phyloP scores from a whole-genome alignment of 2,797 vertebrate genomes.

The Molossus alvarezi region DNA sequence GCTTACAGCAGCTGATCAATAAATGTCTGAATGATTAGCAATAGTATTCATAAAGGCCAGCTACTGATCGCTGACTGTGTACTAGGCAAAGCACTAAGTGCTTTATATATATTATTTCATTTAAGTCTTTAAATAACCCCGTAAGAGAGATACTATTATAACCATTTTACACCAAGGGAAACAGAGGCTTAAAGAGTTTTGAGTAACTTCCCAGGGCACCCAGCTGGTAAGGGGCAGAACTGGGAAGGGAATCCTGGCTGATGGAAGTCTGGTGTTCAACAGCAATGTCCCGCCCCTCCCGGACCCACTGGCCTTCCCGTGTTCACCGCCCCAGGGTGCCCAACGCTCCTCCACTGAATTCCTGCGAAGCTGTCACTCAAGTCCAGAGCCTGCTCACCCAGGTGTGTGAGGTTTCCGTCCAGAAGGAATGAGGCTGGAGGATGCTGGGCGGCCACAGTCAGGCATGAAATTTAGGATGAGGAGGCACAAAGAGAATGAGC shows the following conservation, averaged over 20 bases:
- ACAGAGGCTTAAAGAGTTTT: background rate
- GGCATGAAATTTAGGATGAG: background rate
- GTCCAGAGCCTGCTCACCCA: background rate
- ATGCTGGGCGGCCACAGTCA: background rate
- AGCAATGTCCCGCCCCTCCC: rapidly evolving
- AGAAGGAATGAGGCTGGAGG: background rate
- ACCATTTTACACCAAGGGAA: background rate
- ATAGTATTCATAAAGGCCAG: background rate
- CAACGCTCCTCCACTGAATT: background rate
- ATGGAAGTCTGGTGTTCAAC: background rate
- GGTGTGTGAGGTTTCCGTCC: background rate
- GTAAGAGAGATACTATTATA: background rate
- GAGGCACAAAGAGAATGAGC: background rate
- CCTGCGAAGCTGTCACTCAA: background rate
- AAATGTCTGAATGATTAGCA: background rate
- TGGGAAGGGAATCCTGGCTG: background rate
- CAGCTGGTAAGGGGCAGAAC: background rate
- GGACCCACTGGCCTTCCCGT: background rate
- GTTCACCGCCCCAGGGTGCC: background rate
- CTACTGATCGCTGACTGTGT: background rate
- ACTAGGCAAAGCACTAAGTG: background rate
- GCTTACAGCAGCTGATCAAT: background rate
- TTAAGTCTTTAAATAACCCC: background rate
- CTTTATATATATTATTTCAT: background rate
- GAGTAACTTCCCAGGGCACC: background rate